Conservation (phyloP, 2,797 vertebrate genomes). For the Falco novaeseelandiae region DNA sequence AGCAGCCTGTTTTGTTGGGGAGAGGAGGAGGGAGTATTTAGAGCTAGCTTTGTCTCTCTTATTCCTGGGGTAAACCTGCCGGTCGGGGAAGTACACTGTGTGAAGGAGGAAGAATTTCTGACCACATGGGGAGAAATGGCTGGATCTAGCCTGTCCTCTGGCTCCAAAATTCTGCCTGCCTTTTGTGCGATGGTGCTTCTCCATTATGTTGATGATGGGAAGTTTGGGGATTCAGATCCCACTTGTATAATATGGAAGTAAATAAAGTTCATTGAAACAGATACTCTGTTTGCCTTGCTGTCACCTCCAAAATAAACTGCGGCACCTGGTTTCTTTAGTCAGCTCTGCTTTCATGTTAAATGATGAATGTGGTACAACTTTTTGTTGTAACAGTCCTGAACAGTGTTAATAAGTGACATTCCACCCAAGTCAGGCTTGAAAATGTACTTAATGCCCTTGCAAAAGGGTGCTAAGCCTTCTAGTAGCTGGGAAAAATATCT, state of each 20-base stretch:
- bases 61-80: constrained; percentile 43
- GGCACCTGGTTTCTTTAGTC: not conserved
- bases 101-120: constrained; percentile 55
- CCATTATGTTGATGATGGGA: constrained; percentile 10
- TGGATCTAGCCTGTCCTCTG: constrained; percentile 26
- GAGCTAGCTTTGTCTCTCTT: constrained; percentile 47
- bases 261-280: constrained; percentile 55
- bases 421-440: not conserved
- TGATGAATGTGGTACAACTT: not conserved
- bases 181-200: constrained; percentile 33
- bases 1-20: constrained; percentile 21
- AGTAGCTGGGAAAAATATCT: not conserved
- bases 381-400: not conserved
- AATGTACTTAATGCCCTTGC: not conserved
- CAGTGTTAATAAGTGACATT: not conserved
- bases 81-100: constrained; percentile 4
- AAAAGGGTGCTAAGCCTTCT: not conserved
- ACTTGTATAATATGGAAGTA: constrained; percentile 40
- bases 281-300: not conserved
- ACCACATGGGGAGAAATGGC: not conserved
- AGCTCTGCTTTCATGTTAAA: not conserved
- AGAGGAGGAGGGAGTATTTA: constrained; percentile 42
- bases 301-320: not conserved
- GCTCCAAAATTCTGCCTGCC: constrained; percentile 50
- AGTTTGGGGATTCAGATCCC: constrained; percentile 51